phyloP scores from a whole-genome alignment of 2,797 vertebrate genomes.

The Pagetopsis macropterus region DNA sequence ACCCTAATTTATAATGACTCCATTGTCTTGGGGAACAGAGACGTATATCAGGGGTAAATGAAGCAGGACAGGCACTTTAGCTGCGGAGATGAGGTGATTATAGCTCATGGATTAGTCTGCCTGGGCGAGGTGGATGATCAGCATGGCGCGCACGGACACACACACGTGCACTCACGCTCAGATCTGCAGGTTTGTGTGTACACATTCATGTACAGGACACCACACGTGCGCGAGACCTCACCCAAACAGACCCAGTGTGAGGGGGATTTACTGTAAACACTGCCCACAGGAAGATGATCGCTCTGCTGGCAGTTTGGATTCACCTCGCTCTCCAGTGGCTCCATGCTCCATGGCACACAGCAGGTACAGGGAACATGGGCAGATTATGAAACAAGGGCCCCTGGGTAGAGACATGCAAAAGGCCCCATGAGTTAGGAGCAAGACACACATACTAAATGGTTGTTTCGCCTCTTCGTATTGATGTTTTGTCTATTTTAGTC shows the following conservation, averaged over 20 bases:
- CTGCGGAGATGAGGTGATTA: slow-evolving; percentile 77
- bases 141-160: neutral
- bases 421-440: no score
- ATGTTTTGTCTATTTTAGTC: no score
- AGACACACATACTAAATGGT: no score
- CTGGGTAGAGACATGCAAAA: no score
- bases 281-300: neutral
- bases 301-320: neutral
- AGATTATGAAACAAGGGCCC: no score
- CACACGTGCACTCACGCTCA: neutral
- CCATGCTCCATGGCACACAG: neutral
- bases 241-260: slow-evolving; percentile 45
- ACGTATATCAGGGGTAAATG: slow-evolving; percentile 70
- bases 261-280: slow-evolving; percentile 54
- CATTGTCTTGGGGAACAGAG: slow-evolving; percentile 75
- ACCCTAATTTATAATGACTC: slow-evolving; percentile 78
- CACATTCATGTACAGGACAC: slow-evolving; percentile 15
- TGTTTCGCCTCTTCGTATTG: no score
- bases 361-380: neutral
- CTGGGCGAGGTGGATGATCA: slow-evolving; percentile 62
- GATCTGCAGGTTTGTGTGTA: slow-evolving; percentile 23
- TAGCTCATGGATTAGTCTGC: slow-evolving; percentile 74
- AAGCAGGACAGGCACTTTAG: slow-evolving; percentile 77
- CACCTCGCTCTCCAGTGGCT: neutral
- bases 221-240: neutral